Conservation (phyloP, 2,797 vertebrate genomes). For the Melanotaenia maccullochi region DNA sequence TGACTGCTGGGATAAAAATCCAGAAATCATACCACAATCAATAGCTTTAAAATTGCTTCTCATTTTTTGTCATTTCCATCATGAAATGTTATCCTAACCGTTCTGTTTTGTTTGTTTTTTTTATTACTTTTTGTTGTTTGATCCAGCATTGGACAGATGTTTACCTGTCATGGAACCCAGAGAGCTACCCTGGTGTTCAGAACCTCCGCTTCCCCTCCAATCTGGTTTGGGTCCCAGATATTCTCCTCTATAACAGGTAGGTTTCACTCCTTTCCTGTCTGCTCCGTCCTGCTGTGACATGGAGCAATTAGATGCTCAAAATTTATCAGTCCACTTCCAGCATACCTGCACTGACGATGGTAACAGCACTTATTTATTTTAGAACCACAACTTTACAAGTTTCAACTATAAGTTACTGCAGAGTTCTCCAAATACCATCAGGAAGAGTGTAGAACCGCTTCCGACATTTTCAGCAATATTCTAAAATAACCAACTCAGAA, state of each 20-base stretch:
- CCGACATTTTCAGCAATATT: too few species aligned
- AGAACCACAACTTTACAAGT: too few species aligned
- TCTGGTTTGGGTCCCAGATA: slow-evolving; percentile 91
- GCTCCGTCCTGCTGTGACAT: not conserved
- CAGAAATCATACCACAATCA: not conserved
- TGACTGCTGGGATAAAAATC: not conserved
- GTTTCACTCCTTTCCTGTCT: not conserved
- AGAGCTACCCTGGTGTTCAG: slow-evolving; percentile 87
- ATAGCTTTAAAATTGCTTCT: not conserved
- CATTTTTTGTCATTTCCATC: not conserved
- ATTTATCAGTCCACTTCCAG: not conserved
- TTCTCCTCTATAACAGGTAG: slow-evolving; percentile 94
- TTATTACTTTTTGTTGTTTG: slow-evolving; percentile 1
- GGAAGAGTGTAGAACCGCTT: too few species aligned
- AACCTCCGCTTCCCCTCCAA: slow-evolving; percentile 89
- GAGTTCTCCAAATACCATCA: too few species aligned
- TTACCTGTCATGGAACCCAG: slow-evolving; percentile 89
- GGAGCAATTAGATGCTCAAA: not conserved
- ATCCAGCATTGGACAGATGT: slow-evolving; percentile 87
- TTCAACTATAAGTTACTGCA: too few species aligned
- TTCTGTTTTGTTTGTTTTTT: not conserved
- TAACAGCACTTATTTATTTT: not conserved
- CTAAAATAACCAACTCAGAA: too few species aligned
- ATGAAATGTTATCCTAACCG: not conserved
- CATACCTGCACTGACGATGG: not conserved